These are phyloP conservation scores for Eurosta solidaginis DNA, from an alignment of 1,140 invertebrate genomes.

Conservation along the genomic window DNA sequence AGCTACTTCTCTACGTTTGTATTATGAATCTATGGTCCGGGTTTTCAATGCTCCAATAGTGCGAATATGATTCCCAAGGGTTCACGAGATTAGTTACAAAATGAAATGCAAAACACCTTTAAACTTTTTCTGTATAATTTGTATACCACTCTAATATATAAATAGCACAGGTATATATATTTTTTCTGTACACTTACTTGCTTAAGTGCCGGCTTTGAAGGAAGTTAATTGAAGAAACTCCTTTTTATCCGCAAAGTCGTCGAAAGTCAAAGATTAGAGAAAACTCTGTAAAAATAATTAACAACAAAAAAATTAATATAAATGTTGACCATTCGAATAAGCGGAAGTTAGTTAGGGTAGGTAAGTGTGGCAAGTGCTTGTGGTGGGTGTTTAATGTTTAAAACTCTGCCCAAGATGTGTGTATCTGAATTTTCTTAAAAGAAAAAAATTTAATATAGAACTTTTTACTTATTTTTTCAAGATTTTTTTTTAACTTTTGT, in stretches of 20 bases:
- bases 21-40: too few relatives aligned
- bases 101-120: too few relatives aligned
- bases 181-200: background rate
- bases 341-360: background rate
- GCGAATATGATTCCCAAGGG: too few relatives aligned
- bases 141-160: too few relatives aligned
- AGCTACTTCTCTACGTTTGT: too few relatives aligned
- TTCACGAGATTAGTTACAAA: too few relatives aligned
- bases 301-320: background rate
- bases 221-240: background rate
- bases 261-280: conserved; percentile 11
- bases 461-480: too few relatives aligned
- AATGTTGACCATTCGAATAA: background rate
- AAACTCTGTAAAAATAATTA: background rate
- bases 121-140: too few relatives aligned
- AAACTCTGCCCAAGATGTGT: background rate
- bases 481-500: too few relatives aligned
- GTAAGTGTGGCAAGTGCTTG: background rate
- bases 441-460: too few relatives aligned
- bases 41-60: too few relatives aligned
- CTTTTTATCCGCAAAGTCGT: conserved; percentile 9
- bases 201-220: conserved; percentile 4
- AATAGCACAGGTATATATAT: too few relatives aligned
- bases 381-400: background rate
- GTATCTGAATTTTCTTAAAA: background rate